Conservation (phyloP, 2,888 invertebrate species). For the Nipponacmea schrenckii region DNA sequence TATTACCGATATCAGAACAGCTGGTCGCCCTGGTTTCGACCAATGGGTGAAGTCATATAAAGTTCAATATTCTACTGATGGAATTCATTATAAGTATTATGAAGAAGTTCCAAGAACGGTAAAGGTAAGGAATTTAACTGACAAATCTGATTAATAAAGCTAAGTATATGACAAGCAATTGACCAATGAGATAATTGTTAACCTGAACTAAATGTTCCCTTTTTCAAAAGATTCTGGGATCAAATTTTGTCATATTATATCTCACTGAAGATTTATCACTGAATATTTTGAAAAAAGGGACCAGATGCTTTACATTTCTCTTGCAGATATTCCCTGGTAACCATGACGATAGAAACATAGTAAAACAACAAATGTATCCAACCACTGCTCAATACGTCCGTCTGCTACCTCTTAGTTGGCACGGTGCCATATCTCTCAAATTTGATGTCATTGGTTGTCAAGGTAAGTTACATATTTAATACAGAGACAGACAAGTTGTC, state of each 20-base stretch:
- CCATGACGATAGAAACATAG: constrained; percentile 26
- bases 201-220: too few relatives aligned
- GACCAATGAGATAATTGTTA: too few relatives aligned
- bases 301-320: background rate
- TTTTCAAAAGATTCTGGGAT: too few relatives aligned
- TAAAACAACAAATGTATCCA: constrained; percentile 16
- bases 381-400: constrained; percentile 20
- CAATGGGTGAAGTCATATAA: constrained; percentile 83
- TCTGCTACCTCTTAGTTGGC: constrained; percentile 18
- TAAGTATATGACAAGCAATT: too few relatives aligned
- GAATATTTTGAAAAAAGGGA: too few relatives aligned
- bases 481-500: background rate
- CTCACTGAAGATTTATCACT: too few relatives aligned
- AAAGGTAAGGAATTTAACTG: too few relatives aligned
- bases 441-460: constrained; percentile 20
- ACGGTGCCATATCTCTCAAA: constrained; percentile 17
- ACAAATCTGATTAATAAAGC: too few relatives aligned
- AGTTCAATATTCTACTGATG: constrained; percentile 80
- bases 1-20: constrained; percentile 81
- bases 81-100: constrained; percentile 73
- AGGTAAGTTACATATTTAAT: constrained; percentile 4
- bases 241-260: too few relatives aligned
- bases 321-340: constrained; percentile 32
- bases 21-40: constrained; percentile 77
- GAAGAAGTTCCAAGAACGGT: constrained; percentile 16